phyloP scores from a whole-genome alignment of 1,140 invertebrate genomes.

The Steinernema feltiae region DNA sequence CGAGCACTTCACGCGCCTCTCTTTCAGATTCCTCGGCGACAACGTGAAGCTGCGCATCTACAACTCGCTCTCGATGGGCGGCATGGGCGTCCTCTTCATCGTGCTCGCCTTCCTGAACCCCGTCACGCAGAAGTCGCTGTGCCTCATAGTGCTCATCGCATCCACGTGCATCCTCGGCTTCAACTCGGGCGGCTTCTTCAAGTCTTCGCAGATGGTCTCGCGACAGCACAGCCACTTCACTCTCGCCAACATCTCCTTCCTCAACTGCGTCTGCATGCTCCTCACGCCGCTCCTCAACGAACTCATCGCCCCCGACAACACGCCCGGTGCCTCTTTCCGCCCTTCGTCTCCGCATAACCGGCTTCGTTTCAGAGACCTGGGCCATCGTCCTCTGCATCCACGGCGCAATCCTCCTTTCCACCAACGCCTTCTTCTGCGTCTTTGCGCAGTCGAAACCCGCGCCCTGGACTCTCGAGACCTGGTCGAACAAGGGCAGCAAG shows the following conservation, averaged over 20 bases:
- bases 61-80: slow-evolving; percentile 42
- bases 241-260: slow-evolving; percentile 52
- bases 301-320: slow-evolving; percentile 48
- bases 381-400: slow-evolving; percentile 50
- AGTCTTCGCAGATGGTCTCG: slow-evolving; percentile 44
- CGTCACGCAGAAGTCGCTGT: slow-evolving; percentile 13
- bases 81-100: slow-evolving; percentile 50
- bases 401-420: slow-evolving; percentile 42
- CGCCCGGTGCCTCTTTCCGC: slow-evolving; percentile 35
- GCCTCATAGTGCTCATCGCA: slow-evolving; percentile 19
- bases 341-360: background rate
- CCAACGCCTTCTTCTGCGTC: slow-evolving; percentile 50
- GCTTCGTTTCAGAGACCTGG: slow-evolving; percentile 43
- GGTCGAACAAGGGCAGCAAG: slow-evolving; percentile 6
- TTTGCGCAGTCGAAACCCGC: slow-evolving; percentile 44
- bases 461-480: slow-evolving; percentile 41
- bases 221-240: slow-evolving; percentile 56
- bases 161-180: slow-evolving; percentile 22
- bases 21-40: slow-evolving; percentile 30
- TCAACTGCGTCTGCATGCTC: slow-evolving; percentile 56
- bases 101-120: slow-evolving; percentile 44
- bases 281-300: slow-evolving; percentile 49
- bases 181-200: slow-evolving; percentile 33
- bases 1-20: slow-evolving; percentile 12
- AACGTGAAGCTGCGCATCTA: slow-evolving; percentile 42